Evolutionary conservation across 2,797 vertebrate species (phyloP), one percentile per base, ranked within the genome.

Genomic region (Salmo trutta): DNA sequence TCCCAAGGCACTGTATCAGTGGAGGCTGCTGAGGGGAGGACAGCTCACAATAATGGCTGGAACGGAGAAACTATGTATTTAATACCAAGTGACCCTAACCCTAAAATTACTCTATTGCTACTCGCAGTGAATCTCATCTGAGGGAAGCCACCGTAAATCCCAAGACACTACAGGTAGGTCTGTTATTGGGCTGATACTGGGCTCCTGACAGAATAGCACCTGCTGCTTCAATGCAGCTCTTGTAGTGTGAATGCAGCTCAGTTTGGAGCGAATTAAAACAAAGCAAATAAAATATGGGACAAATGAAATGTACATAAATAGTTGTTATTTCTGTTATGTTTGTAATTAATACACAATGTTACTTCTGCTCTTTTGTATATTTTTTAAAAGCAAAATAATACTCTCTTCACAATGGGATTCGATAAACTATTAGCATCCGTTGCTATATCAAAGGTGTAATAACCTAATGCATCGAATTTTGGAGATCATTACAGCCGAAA

Each of bases 81-180:
- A 31, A 31, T 31, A 31, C 29, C 29, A 31, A 91, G n/a, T 85
- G 79, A 90, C 36, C 36, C 74, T 21, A 65, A 69, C 17, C 67
- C n/a, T 21, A 27, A 54, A 52, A 6, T 31, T 17, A 36, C 67
- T 47, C 17, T 65, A 6, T 47, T 72, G 66, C 5, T 29, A 14
- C 54, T 5, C 21, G 12, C 27, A 68, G 31, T 68, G 62, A 65
- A 15, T 27, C 62, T 65, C 65, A 29, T 31, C 8, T 67, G 54
- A 17, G 54, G 36, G 36, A 68, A 29, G 5, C 7, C 62, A 21
- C 17, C 73, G 24, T 41, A 64, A 51, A 33, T 21, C 5, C 2
- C 5, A 19, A 27, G 54, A 71, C 7, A 53, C 67, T 2, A 31
- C 12, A 67, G 12, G 5, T 70, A 52, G 14, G 59, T 81, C 24